A percentile compares a stretch with the other conserved stretches of the same genome.
phyloP scores from a whole-genome alignment of 1,140 invertebrate species.

The Orchesella cincta region DNA sequence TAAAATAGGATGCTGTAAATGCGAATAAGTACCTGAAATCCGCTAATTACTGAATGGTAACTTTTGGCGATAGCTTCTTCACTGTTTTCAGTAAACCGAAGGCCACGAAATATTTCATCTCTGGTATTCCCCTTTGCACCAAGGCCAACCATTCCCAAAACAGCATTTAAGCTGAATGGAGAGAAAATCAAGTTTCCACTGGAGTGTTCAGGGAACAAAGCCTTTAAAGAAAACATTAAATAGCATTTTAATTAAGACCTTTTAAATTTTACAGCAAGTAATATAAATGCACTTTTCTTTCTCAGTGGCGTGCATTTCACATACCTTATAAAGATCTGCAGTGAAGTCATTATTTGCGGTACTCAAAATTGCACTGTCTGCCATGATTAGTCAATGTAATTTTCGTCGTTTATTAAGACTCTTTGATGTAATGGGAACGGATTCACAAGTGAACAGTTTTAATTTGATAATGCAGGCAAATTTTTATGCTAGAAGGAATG shows the following conservation, averaged over 20 bases:
- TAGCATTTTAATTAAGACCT: neutral
- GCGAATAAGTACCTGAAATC: conserved; percentile 13
- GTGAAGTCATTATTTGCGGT: conserved; percentile 7
- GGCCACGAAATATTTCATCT: conserved; percentile 25
- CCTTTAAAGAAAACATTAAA: conserved; percentile 5
- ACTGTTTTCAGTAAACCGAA: neutral
- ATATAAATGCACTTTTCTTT: neutral
- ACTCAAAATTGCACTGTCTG: neutral
- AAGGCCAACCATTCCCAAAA: conserved; percentile 36
- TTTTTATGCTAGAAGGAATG: no score
- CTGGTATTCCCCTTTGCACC: conserved; percentile 36
- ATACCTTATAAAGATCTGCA: neutral
- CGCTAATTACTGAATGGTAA: conserved; percentile 1
- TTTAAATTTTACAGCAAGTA: neutral
- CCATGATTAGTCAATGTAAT: neutral
- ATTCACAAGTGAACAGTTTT: no score
- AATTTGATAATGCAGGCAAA: no score
- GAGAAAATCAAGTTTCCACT: conserved; percentile 37
- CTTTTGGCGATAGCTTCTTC: conserved; percentile 16
- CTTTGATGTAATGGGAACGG: no score
- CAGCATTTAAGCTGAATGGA: conserved; percentile 36
- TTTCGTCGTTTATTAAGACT: no score
- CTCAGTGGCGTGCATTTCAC: no score
- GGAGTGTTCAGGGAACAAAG: neutral
- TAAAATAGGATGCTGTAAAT: no score